Evolutionary conservation across 2,797 vertebrate genomes (phyloP), one percentile per base, ranked within the genome.

Genomic region (Diplodus sargus): DNA sequence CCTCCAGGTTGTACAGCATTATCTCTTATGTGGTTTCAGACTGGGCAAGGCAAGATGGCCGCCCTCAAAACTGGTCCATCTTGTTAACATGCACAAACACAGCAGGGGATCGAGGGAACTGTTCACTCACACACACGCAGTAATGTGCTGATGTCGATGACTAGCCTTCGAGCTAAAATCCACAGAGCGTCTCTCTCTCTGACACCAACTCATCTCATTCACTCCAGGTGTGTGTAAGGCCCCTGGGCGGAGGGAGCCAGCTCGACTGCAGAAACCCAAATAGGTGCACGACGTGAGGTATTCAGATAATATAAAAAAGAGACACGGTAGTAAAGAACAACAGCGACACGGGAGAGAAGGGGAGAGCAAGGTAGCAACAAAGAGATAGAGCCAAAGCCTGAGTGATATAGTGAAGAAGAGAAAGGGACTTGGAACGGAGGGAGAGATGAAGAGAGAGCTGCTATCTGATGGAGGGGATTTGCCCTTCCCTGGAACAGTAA

Each of bases 381-480:
- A 89, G 82, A 87, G 87, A 92, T 90, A 87, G 85, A 89, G 76
- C 79, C 83, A 85, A 83, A 85, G 84, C 82, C 81, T 81, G 87
- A 78, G 83, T 89, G 83, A 89, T 72, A 79, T 62, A 73, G 76
- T 39, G 39, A 39, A 79, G 77, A 80, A 84, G 84, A 92, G 89
- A 88, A 85, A 74, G 82, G 76, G 82, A 84, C 85, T 84, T 74
- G 80, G 78, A 62, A 82, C 57, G 71, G 76, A 90, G 80, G 53
- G 82, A 89, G 88, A 86, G 89, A 89, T 89, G 84, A 88, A 84
- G 84, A 75, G 71, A 86, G 87, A 88, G 87, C 85, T 83, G 79
- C 78, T 92, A 92, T 93, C 92, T 92, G 93, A 94, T 93, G 84
- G 87, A 91, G 88, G 87, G 91, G 93, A 94, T 95, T 95, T 95